Conservation (phyloP, 92 coral and sea anemone species). For the Phenganax stokvisi region DNA sequence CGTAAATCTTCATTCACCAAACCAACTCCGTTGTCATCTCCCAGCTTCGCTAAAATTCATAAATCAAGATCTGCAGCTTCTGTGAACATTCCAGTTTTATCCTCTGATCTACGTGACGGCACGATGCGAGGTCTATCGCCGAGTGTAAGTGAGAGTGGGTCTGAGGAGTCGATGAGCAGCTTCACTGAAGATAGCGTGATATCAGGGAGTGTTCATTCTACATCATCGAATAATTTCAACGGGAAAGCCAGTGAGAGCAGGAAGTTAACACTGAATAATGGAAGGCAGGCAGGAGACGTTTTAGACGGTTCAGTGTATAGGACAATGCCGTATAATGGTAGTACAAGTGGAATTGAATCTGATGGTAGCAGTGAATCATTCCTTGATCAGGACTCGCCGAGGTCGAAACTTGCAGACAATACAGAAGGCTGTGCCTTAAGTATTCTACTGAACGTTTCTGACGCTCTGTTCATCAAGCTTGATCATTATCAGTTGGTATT, state of each 20-base stretch:
- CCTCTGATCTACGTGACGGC: conserved; percentile 4
- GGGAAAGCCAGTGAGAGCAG: neutral
- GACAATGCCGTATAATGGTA: neutral
- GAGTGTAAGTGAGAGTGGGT: conserved; percentile 19
- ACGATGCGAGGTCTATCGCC: neutral
- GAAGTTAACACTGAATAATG: neutral
- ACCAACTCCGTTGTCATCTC: conserved; percentile 28
- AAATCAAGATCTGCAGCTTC: conserved; percentile 38
- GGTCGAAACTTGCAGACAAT: conserved; percentile 13
- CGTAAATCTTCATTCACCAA: conserved; percentile 10
- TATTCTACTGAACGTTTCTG: conserved; percentile 58
- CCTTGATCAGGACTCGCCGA: conserved; percentile 22
- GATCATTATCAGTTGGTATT: conserved; percentile 92
- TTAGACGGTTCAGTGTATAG: neutral
- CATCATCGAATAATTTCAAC: conserved; percentile 1
- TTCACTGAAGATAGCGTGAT: conserved; percentile 15
- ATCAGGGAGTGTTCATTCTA: conserved; percentile 20
- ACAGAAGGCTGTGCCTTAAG: conserved; percentile 47
- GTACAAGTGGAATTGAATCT: conserved; percentile 21
- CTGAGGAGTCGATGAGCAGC: conserved; percentile 29
- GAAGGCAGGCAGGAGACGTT: neutral
- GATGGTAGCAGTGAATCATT: conserved; percentile 24
- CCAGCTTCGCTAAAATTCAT: conserved; percentile 21
- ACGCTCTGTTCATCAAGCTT: conserved; percentile 51
- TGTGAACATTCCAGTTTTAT: conserved; percentile 30